Evolutionary conservation across 1,140 invertebrate genomes (phyloP), one percentile per base, ranked within the genome.

Genomic region (Triops longicaudatus): DNA sequence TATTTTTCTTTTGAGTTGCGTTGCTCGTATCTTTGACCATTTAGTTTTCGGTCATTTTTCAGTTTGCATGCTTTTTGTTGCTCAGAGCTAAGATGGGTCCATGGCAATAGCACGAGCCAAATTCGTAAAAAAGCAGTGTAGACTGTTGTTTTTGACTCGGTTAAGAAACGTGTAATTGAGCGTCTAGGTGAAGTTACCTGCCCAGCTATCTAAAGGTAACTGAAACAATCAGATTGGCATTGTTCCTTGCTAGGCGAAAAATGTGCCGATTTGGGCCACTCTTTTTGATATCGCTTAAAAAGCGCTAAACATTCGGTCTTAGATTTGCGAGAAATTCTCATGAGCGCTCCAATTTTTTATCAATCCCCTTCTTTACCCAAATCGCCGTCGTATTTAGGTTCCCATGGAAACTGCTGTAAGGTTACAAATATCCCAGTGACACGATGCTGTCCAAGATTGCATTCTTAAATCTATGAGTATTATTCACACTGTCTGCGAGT

Each of bases 191-290:
- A 63, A 1, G 50, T 63, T 63, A 63, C 50, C n/a, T 63, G 50
- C 50, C 50, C 50, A 63, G 50, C 50, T 63, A 63, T 22, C 50
- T 63, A 63, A 63, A 63, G n/a, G 50, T 63, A 63, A 63, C 50
- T 22, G 14, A 17, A 3, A 63, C 50, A 63, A 63, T 63, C 50
- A 63, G 50, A 63, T 63, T 63, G 50, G 50, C 50, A 63, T 14
- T n/a, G 22, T 63, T 63, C 50, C 7, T 63, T 63, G 50, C 50
- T n/a, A 63, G 50, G 50, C 50, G 50, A 63, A 22, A 37, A 63
- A n/a, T 63, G 14, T 63, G 50, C n/a, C 17, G 17, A 22, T 63
- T 63, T 63, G 50, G 50, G 50, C 3, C 7, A 22, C 17, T 63
- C 22, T 22, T 63, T 11, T 63, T 63, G n/a, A 9, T 63, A 63